Evolutionary conservation across 2,888 invertebrate species (phyloP).

Genomic region (Parnassius glacialis): DNA sequence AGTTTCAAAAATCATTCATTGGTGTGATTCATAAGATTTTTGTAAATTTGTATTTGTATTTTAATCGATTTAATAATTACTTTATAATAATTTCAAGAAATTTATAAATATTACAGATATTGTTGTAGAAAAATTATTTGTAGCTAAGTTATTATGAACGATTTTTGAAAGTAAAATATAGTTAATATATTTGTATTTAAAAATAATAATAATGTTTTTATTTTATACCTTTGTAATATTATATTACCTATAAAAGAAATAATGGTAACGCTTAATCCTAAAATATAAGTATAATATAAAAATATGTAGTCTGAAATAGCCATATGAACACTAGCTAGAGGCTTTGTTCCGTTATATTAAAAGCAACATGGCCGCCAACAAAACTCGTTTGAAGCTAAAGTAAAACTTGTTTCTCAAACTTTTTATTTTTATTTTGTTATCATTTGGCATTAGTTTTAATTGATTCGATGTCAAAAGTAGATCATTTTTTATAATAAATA

Average conservation of each 20-base stretch:
- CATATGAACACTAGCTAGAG: slow-evolving; percentile 21
- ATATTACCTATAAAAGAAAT: not conserved
- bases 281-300: slow-evolving; percentile 1
- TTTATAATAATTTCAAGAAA: too few species aligned
- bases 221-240: not conserved
- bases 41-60: too few species aligned
- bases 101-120: too few species aligned
- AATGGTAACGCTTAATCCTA: not conserved
- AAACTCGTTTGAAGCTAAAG: slow-evolving; percentile 40
- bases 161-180: too few species aligned
- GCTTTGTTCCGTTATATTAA: slow-evolving; percentile 47
- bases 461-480: not conserved
- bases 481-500: not conserved
- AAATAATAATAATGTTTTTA: too few species aligned
- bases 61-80: too few species aligned
- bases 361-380: slow-evolving; percentile 30
- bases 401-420: slow-evolving; percentile 26
- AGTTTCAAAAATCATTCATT: too few species aligned
- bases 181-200: too few species aligned
- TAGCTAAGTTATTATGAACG: too few species aligned
- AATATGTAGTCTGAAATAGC: slow-evolving; percentile 3
- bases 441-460: not conserved
- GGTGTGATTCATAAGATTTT: too few species aligned
- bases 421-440: not conserved
- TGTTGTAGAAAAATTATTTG: too few species aligned